Percentiles rank a stretch among this genome's conserved stretches.
These are phyloP conservation scores for Ostrea denselamellosa DNA, from an alignment of 1,140 invertebrate species.

Conservation along the genomic window DNA sequence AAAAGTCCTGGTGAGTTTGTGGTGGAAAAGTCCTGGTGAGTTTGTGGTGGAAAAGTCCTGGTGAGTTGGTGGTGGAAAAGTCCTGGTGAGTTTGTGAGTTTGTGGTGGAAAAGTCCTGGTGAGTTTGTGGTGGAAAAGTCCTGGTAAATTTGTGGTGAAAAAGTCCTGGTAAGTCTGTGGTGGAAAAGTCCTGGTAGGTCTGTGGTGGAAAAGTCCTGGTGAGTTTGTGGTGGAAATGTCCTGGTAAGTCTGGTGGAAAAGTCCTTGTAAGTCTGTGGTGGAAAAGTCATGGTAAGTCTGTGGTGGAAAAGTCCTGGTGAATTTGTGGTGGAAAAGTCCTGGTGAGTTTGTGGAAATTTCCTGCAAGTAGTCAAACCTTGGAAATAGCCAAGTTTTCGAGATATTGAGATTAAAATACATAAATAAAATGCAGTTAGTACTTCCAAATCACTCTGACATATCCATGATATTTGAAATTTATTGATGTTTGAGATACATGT, in stretches of 20 bases:
- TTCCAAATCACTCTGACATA: too few relatives aligned
- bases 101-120: conserved; percentile 91
- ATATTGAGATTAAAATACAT: too few relatives aligned
- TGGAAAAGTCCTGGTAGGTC: conserved; percentile 90
- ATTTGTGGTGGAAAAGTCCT: conserved; percentile 92
- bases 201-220: conserved; percentile 91
- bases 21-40: conserved; percentile 91
- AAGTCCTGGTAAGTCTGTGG: conserved; percentile 97
- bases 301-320: conserved; percentile 88
- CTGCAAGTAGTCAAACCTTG: background rate
- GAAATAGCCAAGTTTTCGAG: too few relatives aligned
- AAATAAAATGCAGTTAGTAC: too few relatives aligned
- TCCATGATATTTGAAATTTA: background rate
- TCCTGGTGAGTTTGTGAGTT: too few relatives aligned
- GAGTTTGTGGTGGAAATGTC: conserved; percentile 93
- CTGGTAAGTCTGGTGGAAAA: too few relatives aligned
- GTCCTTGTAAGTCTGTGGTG: conserved; percentile 96
- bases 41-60: conserved; percentile 92
- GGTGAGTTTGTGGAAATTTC: conserved; percentile 68
- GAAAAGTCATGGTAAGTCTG: conserved; percentile 94
- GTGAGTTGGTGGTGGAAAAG: too few relatives aligned
- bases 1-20: conserved; percentile 91
- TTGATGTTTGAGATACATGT: background rate
- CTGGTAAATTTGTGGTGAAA: too few relatives aligned
- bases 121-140: conserved; percentile 93